Base-by-base conservation (phyloP, 1,140 invertebrate genomes). In the Globodera rostochiensis region DNA sequence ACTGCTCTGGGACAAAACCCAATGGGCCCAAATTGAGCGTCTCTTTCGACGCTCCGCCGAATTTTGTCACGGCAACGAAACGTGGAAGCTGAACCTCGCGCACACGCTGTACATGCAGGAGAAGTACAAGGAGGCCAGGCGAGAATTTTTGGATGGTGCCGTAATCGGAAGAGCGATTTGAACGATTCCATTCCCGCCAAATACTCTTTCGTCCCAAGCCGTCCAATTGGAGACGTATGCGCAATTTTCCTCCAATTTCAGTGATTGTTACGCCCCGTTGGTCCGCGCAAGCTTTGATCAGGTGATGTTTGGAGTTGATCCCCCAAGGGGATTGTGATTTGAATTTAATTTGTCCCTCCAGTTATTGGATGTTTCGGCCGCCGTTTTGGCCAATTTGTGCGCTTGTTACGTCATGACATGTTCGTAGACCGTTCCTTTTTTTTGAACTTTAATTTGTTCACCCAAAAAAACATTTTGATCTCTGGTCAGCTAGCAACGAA, bases 61-160 rank as follows among this genome's bases (percentile, higher is more conserved):
- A 90, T 98, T 98, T 91, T 98, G 96, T 88, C 96, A 95, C 86
- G 96, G 98, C 88, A 95, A 97, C 87, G 95, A 98, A 87, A 93
- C 94, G 1, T 99, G 97, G 97, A 94, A 96, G 84, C 91, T 99
- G 7, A 99, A 99, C 90, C 96, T 98, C 0, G 97, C 97, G 0
- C 97, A 99, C 90, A 97, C 98, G 4, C 91, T 99, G 6, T 99
- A 98, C 90, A 99, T 99, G 97, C 96, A 97, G 90, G 96, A 78
- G 70, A 70, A 78, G 70, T 78, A 64, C 70, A 78, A 78, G 47
- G 77, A 78, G 70, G 77, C 77, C 13, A 78, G 77, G 77, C 69
- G 49, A 64, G 46, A 0, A 73, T 5, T n/a, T 73, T 73, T 73
- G 73, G 25, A n/a, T n/a, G 46, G 74, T 3, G 15, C 11, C 11